Evolutionary conservation across 30 jellyfish, hydroid and myxozoan genomes (phyloP), one percentile per base, ranked within the genome.

Genomic region (Aurelia aurita): DNA sequence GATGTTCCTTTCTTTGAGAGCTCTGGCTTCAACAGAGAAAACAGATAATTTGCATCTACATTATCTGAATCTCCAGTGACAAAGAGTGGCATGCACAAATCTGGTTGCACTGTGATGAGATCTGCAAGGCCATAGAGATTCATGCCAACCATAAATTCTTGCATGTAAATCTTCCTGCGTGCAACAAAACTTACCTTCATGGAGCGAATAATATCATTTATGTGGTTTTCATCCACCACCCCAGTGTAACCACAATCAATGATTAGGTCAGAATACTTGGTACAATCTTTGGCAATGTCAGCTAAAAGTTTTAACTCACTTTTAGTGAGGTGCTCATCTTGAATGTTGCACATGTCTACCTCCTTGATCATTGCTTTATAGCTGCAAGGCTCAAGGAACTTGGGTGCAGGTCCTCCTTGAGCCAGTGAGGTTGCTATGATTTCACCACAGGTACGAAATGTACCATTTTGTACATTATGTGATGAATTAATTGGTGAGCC

Each of bases 391-490:
- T 27, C 75, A 19, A 63, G 44, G 19, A 81, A 81, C 16, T 61
- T 28, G 27, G 91, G 86, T 15, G 91, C 57, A 14, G 91, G 82
- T 25, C 86, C 86, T 34, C 91, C 86, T 13, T 81, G 86, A 23
- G 86, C 85, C 61, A 81, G 58, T 21, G 69, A 27, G 60, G 47
- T 16, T 23, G 75, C 72, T 22, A 47, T 45, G 2, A 81, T 65
- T 31, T 81, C 84, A 18, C 91, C 86, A 25, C 74, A 43, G 28
- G 76, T 58, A n/a, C 59, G 73, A 69, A 81, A 81, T 58, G 72
- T 49, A 34, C 86, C 85, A 81, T 81, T 81, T 47, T 81, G 91
- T 35, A 81, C 75, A 57, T 67, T 31, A 26, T 34, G 45, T 64
- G 74, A 58, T 7, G 77, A 65, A 43, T 81, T 54, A 12, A 35